Evolutionary conservation across 2,888 invertebrate genomes (phyloP).

Genomic region (Ptilodon capucinus): DNA sequence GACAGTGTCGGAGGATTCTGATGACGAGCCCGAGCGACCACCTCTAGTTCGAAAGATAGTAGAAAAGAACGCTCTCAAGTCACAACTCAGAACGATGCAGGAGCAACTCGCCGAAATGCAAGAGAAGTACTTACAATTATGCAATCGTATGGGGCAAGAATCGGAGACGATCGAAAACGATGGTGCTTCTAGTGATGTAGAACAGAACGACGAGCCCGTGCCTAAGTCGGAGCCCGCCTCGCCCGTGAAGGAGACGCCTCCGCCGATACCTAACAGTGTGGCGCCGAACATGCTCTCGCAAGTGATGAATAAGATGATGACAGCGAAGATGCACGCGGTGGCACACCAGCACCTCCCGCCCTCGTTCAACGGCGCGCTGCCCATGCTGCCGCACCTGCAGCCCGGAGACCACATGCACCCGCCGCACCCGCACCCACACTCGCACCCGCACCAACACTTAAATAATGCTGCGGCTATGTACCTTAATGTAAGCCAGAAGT

Average conservation of each 20-base stretch:
- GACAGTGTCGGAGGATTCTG: constrained; percentile 86
- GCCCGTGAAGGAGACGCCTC: constrained; percentile 78
- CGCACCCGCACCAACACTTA: constrained; percentile 82
- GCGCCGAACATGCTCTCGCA: constrained; percentile 83
- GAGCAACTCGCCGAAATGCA: constrained; percentile 96
- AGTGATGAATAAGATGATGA: constrained; percentile 86
- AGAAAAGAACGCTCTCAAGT: constrained; percentile 93
- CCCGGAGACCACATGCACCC: constrained; percentile 79
- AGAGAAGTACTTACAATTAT: constrained; percentile 93
- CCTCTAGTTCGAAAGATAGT: constrained; percentile 92
- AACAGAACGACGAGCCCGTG: constrained; percentile 77
- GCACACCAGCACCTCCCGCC: constrained; percentile 82
- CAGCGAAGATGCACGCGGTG: constrained; percentile 83
- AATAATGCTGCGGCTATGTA: constrained; percentile 88
- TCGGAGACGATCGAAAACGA: constrained; percentile 89
- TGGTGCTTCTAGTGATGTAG: constrained; percentile 88
- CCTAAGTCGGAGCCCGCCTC: constrained; percentile 83
- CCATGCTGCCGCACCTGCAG: constrained; percentile 82
- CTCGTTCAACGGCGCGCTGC: constrained; percentile 82
- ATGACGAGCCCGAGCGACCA: constrained; percentile 89
- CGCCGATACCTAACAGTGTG: constrained; percentile 65
- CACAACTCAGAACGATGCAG: constrained; percentile 93
- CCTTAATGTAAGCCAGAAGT: constrained; percentile 89
- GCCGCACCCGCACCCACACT: constrained; percentile 81
- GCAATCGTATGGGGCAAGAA: constrained; percentile 92